A percentile compares a stretch with the other conserved stretches of the same genome.
These are phyloP conservation scores for Cyanoramphus novaezelandiae DNA, from an alignment of 2,113 vertebrate genomes.

Conservation along the genomic window DNA sequence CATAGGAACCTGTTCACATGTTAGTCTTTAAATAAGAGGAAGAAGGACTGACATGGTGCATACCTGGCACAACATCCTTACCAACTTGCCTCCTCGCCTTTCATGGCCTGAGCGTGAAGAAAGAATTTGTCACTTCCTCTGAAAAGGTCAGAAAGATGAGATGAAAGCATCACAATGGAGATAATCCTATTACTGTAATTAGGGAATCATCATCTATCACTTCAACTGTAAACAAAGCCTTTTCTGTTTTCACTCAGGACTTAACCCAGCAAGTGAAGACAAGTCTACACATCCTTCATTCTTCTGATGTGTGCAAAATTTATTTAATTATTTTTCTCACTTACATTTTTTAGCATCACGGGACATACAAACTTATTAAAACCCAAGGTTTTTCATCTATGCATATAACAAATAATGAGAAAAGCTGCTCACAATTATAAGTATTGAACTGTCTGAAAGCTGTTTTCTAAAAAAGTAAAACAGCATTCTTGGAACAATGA, in stretches of 20 bases:
- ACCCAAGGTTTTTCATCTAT: neutral
- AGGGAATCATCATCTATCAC: conserved; percentile 63
- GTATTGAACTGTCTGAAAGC: neutral
- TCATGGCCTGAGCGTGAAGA: conserved; percentile 42
- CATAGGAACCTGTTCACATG: neutral
- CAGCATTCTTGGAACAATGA: neutral
- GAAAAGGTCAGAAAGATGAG: conserved; percentile 70
- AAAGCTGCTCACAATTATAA: neutral
- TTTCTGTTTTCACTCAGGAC: conserved; percentile 22
- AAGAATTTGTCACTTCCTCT: conserved; percentile 54
- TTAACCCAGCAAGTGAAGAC: neutral
- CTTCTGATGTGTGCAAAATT: neutral
- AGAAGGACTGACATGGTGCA: neutral
- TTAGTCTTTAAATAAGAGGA: conserved; percentile 47
- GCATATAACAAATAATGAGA: neutral
- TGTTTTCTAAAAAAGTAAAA: neutral
- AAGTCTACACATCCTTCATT: neutral
- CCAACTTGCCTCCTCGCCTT: conserved; percentile 45
- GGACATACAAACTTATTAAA: neutral
- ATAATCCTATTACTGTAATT: conserved; percentile 70
- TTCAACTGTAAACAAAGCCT: conserved; percentile 57
- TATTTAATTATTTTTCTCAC: neutral
- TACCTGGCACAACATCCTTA: neutral
- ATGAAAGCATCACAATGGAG: conserved; percentile 62
- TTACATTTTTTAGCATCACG: neutral